Evolutionary conservation across 37 sponge, comb jelly and placozoan species (phyloP).

Genomic region (Geodia barretti): DNA sequence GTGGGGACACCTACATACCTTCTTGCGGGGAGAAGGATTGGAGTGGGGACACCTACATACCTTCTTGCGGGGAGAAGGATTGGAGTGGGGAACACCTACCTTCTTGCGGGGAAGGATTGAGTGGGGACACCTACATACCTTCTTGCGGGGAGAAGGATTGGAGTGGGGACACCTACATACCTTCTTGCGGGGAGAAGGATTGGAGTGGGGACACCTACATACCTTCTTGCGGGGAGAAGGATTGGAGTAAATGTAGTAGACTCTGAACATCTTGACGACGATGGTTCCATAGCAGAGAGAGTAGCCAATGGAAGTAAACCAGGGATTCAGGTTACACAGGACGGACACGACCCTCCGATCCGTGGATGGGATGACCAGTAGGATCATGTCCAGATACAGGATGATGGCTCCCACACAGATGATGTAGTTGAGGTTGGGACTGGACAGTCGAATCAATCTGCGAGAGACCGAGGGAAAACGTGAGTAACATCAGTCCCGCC

Average conservation of each 20-base stretch:
- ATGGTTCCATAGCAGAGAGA: constrained; percentile 64
- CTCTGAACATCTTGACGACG: constrained; percentile 53
- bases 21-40: no score
- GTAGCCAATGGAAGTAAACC: constrained; percentile 57
- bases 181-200: no score
- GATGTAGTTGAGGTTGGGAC: constrained; percentile 49
- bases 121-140: no score
- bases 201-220: no score
- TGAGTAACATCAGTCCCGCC: no score
- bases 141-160: no score
- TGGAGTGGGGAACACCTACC: no score
- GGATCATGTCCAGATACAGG: constrained; percentile 26
- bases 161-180: no score
- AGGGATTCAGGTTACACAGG: constrained; percentile 48
- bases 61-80: no score
- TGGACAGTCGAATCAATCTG: constrained; percentile 39
- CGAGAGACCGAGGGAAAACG: neutral
- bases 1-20: no score
- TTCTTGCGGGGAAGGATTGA: no score
- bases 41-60: no score
- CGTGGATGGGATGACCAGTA: constrained; percentile 12
- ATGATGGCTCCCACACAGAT: constrained; percentile 52
- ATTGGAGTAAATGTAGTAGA: constrained; percentile 59
- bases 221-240: constrained; percentile 27
- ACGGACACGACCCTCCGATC: neutral